Evolutionary conservation across 1,140 invertebrate species (phyloP), one percentile per base, ranked within the genome.

Genomic region (Tetragonula clypearis): DNA sequence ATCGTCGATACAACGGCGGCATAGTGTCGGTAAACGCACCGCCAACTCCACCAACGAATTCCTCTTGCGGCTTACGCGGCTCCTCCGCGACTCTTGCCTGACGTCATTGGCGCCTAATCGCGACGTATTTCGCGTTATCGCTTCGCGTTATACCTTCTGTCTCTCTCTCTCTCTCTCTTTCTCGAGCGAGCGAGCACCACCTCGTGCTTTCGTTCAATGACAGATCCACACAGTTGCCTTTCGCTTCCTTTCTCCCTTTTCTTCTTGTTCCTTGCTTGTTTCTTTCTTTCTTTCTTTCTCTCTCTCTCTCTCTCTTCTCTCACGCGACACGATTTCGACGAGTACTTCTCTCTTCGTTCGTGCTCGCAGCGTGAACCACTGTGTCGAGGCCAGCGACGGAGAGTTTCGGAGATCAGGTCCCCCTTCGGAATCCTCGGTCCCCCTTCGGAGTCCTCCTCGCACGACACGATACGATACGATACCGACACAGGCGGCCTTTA

Each of bases 81-180:
- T 72, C 71, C 72, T 72, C 71, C 78, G 65, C 79, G 68, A 79
- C 82, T 89, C 86, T 90, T 78, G 91, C 72, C 88, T 92, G 91
- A 92, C 91, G 92, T 92, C 91, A 92, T 91, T 92, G 92, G 92
- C 92, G 92, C 92, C 92, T 92, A 92, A 92, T 90, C 88, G 84
- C 85, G 86, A 82, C 86, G 86, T 87, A 87, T 86, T 86, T 77
- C 82, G 77, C 78, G 69, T 62, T 58, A 78, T 26, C 82, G 58
- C 55, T 69, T 62, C 62, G 23, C 72, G 62, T n/a, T n/a, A n/a
- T 82, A 77, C 72, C 0, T 79, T 68, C 30, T 75, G 0, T 49
- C 41, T 49, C 41, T 49, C 41, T 49, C 41, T 49, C 41, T 49
- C 41, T 49, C 41, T 49, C 41, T 49, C 41, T 41, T 8, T 5